Evolutionary conservation across 2,888 invertebrate genomes (phyloP).

Genomic region (Parascotia fuliginaria): DNA sequence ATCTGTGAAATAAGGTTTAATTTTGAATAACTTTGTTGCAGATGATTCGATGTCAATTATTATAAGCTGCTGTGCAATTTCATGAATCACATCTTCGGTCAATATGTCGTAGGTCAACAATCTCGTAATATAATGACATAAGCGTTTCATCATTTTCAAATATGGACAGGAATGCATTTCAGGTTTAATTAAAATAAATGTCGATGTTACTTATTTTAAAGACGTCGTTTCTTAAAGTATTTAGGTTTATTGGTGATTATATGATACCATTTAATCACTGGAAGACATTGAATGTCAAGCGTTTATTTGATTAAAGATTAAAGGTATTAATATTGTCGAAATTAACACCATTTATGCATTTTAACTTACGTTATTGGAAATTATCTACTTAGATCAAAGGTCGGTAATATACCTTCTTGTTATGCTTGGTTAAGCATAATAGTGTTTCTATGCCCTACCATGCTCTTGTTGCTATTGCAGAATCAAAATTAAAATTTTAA

Average conservation of each 20-base stretch:
- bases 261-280: not conserved
- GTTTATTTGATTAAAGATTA: not conserved
- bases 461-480: too few species aligned
- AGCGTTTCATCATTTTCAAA: constrained; percentile 16
- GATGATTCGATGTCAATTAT: not conserved
- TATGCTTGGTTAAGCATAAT: too few species aligned
- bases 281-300: not conserved
- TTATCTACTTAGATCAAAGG: too few species aligned
- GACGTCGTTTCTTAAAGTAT: not conserved
- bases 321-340: too few species aligned
- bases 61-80: constrained; percentile 2
- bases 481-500: too few species aligned
- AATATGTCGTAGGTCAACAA: constrained; percentile 52
- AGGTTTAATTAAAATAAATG: not conserved
- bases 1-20: not conserved
- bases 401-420: too few species aligned
- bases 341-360: too few species aligned
- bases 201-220: not conserved
- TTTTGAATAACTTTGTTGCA: not conserved
- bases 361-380: too few species aligned
- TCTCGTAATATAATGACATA: constrained; percentile 35
- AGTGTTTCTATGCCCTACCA: too few species aligned
- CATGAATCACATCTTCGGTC: constrained; percentile 33
- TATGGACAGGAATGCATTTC: not conserved
- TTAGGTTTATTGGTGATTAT: not conserved